Percentiles rank a stretch among this genome's conserved stretches.
phyloP scores from a whole-genome alignment of 2,888 invertebrate species.

The Caenorhabditis zanzibari region DNA sequence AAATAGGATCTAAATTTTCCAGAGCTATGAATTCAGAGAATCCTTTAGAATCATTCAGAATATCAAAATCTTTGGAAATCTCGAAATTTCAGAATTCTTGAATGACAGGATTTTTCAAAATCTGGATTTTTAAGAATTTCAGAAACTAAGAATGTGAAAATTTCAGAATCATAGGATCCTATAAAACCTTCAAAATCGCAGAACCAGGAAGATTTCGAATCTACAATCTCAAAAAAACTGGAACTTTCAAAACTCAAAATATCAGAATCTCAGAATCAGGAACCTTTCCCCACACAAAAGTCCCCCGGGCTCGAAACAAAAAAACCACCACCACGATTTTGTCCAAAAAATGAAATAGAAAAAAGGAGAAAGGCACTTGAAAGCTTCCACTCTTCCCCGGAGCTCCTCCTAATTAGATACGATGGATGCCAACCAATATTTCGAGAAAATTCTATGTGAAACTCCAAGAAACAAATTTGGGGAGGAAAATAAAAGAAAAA shows the following conservation, averaged over 20 bases:
- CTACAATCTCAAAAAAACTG: too few relatives aligned
- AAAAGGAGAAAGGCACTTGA: constrained; percentile 47
- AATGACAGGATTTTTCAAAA: too few relatives aligned
- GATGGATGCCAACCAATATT: constrained; percentile 55
- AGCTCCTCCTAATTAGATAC: constrained; percentile 56
- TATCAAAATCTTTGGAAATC: background rate
- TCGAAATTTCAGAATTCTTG: background rate
- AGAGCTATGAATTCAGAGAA: too few relatives aligned
- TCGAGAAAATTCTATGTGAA: constrained; percentile 20
- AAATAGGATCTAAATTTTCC: too few relatives aligned
- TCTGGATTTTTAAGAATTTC: too few relatives aligned
- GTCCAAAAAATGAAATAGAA: constrained; percentile 21
- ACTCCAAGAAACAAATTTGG: background rate
- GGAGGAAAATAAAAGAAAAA: background rate
- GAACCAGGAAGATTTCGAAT: too few relatives aligned
- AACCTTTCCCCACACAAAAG: too few relatives aligned
- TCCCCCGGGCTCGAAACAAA: constrained; percentile 11
- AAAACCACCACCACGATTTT: background rate
- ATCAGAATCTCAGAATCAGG: too few relatives aligned
- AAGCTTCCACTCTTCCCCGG: constrained; percentile 3
- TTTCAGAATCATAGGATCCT: too few relatives aligned
- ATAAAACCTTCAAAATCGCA: too few relatives aligned
- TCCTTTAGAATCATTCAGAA: background rate
- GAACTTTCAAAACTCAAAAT: too few relatives aligned
- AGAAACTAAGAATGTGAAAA: too few relatives aligned